Evolutionary conservation across 2,888 invertebrate species (phyloP), one percentile per base, ranked within the genome.

Genomic region (Xylophagus ater): DNA sequence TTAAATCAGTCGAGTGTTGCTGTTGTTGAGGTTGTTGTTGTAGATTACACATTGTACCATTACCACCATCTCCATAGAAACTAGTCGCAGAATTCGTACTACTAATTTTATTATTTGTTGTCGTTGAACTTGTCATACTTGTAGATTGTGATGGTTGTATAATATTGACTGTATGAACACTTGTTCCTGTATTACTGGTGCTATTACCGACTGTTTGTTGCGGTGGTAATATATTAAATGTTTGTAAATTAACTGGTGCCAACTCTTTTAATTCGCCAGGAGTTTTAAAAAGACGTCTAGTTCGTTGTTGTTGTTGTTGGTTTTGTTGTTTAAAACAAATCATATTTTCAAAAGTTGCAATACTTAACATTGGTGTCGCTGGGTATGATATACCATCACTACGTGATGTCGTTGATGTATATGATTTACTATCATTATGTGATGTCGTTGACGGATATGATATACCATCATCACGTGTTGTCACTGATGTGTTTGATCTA

Each of bases 331-430:
- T n/a, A n/a, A 34, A 29, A 26, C 28, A 37, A 13, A 43, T 40
- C 29, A 43, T 41, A 35, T 41, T 42, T 37, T 47, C 47, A 19
- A 47, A 39, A 39, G 41, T 47, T 10, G 47, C 47, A 29, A 47
- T 47, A 30, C 45, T 45, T 18, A 47, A 31, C 47, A 47, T 47
- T 21, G 43, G 47, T 14, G 47, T 45, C 6, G 45, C 40, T 18
- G 47, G 47, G 35, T 47, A 47, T 10, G 47, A 43, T 4, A 38
- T 37, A 28, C 40, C 24, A 19, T 39, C 42, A 4, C 29, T 9
- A 18, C 28, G 29, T 2, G 32, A 13, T 12, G 5, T 29, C 14
- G 29, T 29, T 29, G 29, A 2, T 29, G 29, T 13, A 14, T 13
- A 2, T 29, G 12, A 2, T 10, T 15, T 4, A n/a, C 10, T 8